These are phyloP conservation scores for Nemapogon koenigi DNA, from an alignment of 2,888 invertebrate genomes.

Conservation along the genomic window DNA sequence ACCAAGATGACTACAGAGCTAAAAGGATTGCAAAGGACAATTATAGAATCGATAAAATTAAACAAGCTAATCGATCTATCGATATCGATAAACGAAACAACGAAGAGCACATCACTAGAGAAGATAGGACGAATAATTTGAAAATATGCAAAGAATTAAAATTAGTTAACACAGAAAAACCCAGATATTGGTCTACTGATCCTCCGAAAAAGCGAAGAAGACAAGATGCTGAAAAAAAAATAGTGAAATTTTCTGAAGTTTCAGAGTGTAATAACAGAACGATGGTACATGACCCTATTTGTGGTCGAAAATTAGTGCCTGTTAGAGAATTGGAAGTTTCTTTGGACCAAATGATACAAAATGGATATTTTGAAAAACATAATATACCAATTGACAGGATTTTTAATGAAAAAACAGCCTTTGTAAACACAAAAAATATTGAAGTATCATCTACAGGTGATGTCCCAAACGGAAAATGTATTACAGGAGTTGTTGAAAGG, in stretches of 20 bases:
- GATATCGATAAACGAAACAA: not conserved
- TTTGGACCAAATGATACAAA: constrained; percentile 57
- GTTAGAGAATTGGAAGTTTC: constrained; percentile 57
- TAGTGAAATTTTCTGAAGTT: constrained; percentile 58
- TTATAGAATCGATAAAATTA: constrained; percentile 41
- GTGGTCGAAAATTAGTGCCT: constrained; percentile 48
- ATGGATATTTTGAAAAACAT: constrained; percentile 56
- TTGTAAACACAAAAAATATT: constrained; percentile 20
- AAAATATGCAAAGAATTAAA: constrained; percentile 52
- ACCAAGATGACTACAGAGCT: constrained; percentile 35
- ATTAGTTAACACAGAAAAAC: constrained; percentile 32
- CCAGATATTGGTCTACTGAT: constrained; percentile 51
- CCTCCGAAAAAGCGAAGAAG: constrained; percentile 28
- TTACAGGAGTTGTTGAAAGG: constrained; percentile 29
- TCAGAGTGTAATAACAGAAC: constrained; percentile 54
- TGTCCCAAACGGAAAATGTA: constrained; percentile 31
- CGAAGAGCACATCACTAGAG: not conserved
- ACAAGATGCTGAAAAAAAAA: constrained; percentile 47
- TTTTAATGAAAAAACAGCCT: constrained; percentile 16
- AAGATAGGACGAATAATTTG: constrained; percentile 26
- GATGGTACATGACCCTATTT: constrained; percentile 50
- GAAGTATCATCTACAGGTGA: not conserved
- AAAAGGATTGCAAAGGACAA: constrained; percentile 52
- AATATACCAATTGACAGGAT: constrained; percentile 41
- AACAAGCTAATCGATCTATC: not conserved